Conservation (phyloP, 2,113 vertebrate genomes). For the Trogon surrucura region DNA sequence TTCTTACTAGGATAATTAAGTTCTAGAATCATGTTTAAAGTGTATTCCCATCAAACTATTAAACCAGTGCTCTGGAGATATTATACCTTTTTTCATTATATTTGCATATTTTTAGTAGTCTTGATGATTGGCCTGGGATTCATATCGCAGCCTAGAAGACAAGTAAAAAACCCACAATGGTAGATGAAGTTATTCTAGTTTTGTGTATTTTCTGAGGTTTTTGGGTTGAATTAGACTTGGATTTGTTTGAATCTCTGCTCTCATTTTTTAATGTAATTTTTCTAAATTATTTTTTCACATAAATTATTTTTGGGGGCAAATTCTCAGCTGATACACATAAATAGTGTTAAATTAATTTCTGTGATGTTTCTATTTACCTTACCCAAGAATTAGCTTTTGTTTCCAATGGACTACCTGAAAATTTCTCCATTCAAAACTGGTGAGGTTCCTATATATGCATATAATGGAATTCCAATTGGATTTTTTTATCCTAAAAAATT, state of each 20-base stretch:
- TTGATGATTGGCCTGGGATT: not conserved
- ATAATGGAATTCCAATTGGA: not conserved
- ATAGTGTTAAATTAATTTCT: not conserved
- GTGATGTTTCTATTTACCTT: not conserved
- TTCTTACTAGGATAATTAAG: not conserved
- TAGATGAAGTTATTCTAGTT: not conserved
- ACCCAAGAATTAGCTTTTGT: not conserved
- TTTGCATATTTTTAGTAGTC: not conserved
- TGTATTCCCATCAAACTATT: not conserved
- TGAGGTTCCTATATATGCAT: accelerated
- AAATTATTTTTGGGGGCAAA: not conserved
- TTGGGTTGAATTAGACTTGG: not conserved
- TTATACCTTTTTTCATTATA: not conserved
- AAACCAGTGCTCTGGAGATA: not conserved
- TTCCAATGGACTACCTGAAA: not conserved
- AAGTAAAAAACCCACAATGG: not conserved
- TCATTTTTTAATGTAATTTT: not conserved
- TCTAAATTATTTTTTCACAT: not conserved
- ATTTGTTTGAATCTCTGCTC: not conserved
- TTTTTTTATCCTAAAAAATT: not conserved
- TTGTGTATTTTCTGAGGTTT: not conserved
- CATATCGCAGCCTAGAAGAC: not conserved
- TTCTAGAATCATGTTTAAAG: not conserved
- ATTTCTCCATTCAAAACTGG: not conserved
- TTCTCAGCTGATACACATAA: not conserved